Percentiles rank a stretch among this genome's conserved stretches.
Evolutionary conservation across 2,797 vertebrate genomes (phyloP).

Genomic region (Arrhamphus sclerolepis): DNA sequence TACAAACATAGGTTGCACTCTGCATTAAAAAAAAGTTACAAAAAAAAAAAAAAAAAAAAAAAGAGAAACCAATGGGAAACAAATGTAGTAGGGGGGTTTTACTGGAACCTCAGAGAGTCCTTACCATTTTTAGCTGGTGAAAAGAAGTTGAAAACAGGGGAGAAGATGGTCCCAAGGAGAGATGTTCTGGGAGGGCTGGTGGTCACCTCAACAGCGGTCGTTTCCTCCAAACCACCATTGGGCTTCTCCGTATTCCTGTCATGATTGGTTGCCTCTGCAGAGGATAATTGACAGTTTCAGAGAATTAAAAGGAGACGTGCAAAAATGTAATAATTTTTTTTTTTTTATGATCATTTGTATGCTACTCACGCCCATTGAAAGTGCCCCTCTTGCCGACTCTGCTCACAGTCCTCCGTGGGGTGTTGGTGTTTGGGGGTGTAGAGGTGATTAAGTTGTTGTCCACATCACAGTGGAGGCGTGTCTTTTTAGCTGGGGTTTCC

Average conservation of each 20-base stretch:
- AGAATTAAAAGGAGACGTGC: not conserved
- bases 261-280: conserved; percentile 89
- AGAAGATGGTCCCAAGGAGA: conserved; percentile 97
- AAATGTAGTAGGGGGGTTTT: not conserved
- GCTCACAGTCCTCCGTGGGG: conserved; percentile 84
- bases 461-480: conserved; percentile 89
- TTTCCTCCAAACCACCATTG: conserved; percentile 92
- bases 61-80: not conserved
- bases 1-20: too few relatives aligned
- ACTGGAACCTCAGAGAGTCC: not conserved
- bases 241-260: conserved; percentile 93
- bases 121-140: conserved; percentile 98
- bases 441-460: conserved; percentile 95
- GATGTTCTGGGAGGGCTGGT: conserved; percentile 92
- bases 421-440: conserved; percentile 84
- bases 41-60: not conserved
- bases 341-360: not conserved
- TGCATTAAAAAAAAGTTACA: too few relatives aligned
- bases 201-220: conserved; percentile 76
- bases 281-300: not conserved
- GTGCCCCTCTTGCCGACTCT: conserved; percentile 89
- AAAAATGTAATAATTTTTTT: not conserved
- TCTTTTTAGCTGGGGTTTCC: conserved; percentile 91
- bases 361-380: conserved; percentile 89
- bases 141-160: conserved; percentile 98